Base-by-base conservation (phyloP, 53 echinoderm and acorn worm genomes). In the Hippasteria phrygiana region DNA sequence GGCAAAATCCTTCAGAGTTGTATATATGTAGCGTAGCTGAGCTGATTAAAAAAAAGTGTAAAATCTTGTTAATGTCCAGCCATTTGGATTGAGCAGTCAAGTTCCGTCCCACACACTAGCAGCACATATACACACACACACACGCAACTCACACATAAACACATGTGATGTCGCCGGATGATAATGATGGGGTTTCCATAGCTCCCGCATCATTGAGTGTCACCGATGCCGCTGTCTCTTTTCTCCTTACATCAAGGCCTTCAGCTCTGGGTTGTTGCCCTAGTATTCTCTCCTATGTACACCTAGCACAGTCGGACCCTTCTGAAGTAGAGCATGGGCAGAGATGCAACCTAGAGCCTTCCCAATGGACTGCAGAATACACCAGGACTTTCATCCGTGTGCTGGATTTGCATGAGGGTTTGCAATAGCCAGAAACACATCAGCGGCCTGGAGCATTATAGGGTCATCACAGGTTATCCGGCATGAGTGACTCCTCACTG, bases 51-150 rank as follows among this genome's bases (percentile, higher is more conserved):
- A 41, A 55, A 35, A 55, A 78, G 78, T 78, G 59, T 78, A 59
- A 78, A 55, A 78, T 78, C 78, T 59, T 78, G 78, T 78, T 78
- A 78, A n/a, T 36, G 78, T 35, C 62, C 4, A 22, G 56, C 59
- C 78, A 55, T 59, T 59, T 59, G 33, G 78, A 59, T 56, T 62
- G 78, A 78, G 78, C 22, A 78, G 59, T 78, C 59, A 39, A 35
- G 67, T 66, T 66, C 26, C 11, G 56, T 18, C 11, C 56, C 18
- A 47, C 47, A 47, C 47, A 13, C n/a, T n/a, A n/a, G n/a, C 46
- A 11, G 46, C 46, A 7, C 26, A 26, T 6, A 14, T 9, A 12
- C 59, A 59, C 59, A 59, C 26, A 26, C n/a, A 59, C 26, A 59
- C 26, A 59, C 8, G 26, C 26, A n/a, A n/a, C n/a, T n/a, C n/a